These are phyloP conservation scores for Climacteris rufus DNA, from an alignment of 2,113 vertebrate species.

Conservation along the genomic window DNA sequence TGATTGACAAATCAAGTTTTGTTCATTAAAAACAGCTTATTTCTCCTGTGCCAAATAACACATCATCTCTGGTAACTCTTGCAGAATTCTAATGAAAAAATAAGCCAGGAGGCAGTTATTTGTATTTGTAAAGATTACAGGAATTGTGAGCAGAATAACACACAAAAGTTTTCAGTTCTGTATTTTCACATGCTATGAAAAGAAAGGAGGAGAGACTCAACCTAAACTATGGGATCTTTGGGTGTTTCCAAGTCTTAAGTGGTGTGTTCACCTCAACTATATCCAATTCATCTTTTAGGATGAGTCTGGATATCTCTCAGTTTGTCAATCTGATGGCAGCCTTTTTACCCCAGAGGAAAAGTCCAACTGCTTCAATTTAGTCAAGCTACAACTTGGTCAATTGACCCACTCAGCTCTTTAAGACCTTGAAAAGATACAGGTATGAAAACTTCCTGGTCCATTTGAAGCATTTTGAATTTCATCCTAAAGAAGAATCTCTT, in stretches of 20 bases:
- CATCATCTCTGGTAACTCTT: neutral
- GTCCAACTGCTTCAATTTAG: neutral
- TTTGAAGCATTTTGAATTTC: constrained; percentile 9
- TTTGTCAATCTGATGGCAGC: neutral
- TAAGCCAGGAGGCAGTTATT: neutral
- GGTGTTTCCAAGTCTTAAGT: neutral
- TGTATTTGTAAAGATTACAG: neutral
- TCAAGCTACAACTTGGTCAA: neutral
- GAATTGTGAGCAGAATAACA: neutral
- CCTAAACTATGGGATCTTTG: neutral
- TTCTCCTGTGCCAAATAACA: neutral
- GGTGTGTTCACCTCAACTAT: neutral
- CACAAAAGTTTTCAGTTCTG: neutral
- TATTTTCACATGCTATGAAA: neutral
- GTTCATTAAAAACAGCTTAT: constrained; percentile 1
- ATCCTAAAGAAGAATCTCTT: constrained; percentile 2
- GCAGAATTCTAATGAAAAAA: neutral
- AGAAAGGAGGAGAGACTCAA: neutral
- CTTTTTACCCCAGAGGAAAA: neutral
- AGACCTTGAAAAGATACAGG: neutral
- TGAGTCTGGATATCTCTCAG: neutral
- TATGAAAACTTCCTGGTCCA: neutral
- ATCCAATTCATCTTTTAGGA: neutral
- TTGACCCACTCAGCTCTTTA: neutral
- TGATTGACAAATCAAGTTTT: constrained; percentile 6